Evolutionary conservation across 2,888 invertebrate genomes (phyloP).

Genomic region (Patella ulyssiponensis): DNA sequence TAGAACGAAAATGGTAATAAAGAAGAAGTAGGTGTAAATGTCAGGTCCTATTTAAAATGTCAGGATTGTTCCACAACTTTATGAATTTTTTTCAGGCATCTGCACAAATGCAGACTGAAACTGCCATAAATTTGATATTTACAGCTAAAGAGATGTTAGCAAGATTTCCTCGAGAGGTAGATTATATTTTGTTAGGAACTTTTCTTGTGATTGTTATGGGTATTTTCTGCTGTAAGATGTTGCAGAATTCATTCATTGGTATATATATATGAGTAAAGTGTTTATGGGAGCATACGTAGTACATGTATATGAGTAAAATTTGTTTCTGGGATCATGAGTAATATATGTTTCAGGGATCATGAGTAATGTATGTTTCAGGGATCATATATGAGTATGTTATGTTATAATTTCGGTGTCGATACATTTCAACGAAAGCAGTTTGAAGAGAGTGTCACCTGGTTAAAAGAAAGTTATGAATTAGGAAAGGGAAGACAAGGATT

Average conservation of each 20-base stretch:
- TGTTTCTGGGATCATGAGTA: too few species aligned
- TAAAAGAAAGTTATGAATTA: conserved; percentile 65
- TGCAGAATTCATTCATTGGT: too few species aligned
- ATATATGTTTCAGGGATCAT: too few species aligned
- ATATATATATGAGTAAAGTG: too few species aligned
- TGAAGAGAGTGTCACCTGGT: conserved; percentile 53
- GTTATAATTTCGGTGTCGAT: conserved; percentile 70
- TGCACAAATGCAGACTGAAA: conserved; percentile 44
- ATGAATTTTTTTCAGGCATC: conserved; percentile 36
- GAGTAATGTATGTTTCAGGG: conserved; percentile 38
- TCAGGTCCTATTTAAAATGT: too few species aligned
- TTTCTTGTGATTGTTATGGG: too few species aligned
- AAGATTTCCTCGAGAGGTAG: conserved; percentile 61
- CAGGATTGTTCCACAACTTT: background rate
- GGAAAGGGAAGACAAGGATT: conserved; percentile 52
- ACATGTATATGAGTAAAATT: too few species aligned
- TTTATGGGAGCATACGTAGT: too few species aligned
- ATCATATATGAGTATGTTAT: conserved; percentile 60
- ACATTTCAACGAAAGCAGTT: conserved; percentile 54
- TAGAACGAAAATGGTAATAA: too few species aligned
- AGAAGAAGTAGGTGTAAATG: too few species aligned
- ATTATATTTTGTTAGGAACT: background rate
- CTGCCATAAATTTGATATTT: conserved; percentile 48
- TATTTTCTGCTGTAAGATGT: too few species aligned
- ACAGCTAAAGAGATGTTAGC: conserved; percentile 58